These are phyloP conservation scores for Chaenodraco wilsoni DNA, from an alignment of 2,797 vertebrate species.

Conservation along the genomic window DNA sequence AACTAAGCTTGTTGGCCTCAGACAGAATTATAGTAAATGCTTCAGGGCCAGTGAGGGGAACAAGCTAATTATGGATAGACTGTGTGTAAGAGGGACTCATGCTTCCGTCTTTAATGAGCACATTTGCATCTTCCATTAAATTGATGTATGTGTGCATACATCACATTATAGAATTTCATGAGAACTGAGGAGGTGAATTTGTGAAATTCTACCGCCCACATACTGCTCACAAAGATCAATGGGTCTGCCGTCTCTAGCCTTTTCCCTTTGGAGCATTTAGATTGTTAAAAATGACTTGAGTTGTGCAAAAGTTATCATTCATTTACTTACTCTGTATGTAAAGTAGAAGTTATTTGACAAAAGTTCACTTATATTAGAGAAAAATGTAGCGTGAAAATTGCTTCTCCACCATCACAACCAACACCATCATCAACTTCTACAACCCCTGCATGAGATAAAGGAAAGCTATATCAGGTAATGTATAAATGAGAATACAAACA, in stretches of 20 bases:
- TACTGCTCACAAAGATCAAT: conserved; percentile 58
- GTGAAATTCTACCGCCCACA: conserved; percentile 66
- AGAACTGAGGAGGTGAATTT: conserved; percentile 72
- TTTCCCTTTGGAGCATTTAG: conserved; percentile 45
- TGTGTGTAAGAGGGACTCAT: conserved; percentile 70
- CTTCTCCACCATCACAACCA: conserved; percentile 37
- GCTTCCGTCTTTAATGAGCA: conserved; percentile 89
- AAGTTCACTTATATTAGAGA: conserved; percentile 13
- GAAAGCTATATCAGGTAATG: conserved; percentile 76
- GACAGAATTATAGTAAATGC: conserved; percentile 71
- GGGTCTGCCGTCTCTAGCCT: conserved; percentile 21
- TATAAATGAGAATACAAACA: conserved; percentile 78
- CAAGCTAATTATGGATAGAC: conserved; percentile 75
- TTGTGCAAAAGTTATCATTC: conserved; percentile 33
- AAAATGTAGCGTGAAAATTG: conserved; percentile 14
- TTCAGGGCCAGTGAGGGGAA: conserved; percentile 68
- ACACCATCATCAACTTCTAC: conserved; percentile 57
- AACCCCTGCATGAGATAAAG: conserved; percentile 67
- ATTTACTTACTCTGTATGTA: conserved; percentile 18
- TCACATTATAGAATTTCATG: conserved; percentile 73
- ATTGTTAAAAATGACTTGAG: conserved; percentile 43
- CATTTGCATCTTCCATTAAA: conserved; percentile 96
- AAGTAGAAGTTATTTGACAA: conserved; percentile 25
- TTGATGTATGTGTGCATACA: conserved; percentile 85
- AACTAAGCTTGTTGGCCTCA: conserved; percentile 69